Evolutionary conservation across 2,797 vertebrate species (phyloP), one percentile per base, ranked within the genome.

Genomic region (Hybognathus amarus): DNA sequence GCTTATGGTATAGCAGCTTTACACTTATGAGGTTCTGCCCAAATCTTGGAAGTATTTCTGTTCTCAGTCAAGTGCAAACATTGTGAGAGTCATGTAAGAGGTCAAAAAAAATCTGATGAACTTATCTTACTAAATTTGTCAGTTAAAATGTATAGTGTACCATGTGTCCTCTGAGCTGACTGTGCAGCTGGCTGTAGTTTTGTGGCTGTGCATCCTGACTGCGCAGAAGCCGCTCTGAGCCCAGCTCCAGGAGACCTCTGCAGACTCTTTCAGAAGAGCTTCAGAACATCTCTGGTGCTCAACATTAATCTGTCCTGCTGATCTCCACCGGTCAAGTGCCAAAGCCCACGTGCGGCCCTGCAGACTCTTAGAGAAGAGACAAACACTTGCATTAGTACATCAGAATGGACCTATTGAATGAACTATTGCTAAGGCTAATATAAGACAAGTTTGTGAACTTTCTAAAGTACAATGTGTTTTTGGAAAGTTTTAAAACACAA

Each of bases 11-110:
- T 68, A 95, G 90, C 1, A 83, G 85, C 87, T 96, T 92, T 82
- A 95, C 90, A 73, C 94, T 91, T 67, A 91, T 88, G 92, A 95
- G 82, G 86, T 92, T 94, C 11, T 92, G 93, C 22, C 88, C 63
- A 99, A 92, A 81, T 94, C 93, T 87, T 75, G 91, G 90, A 96
- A 97, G 88, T 96, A 96, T 73, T 91, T 94, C 97, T 98, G 82
- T 73, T n/a, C 80, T 18, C 61, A 85, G 47, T 18, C 18, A 78
- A 78, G 30, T 30, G 1, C 11, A 89, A 73, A 64, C 6, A 80
- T 45, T 54, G 78, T 70, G 77, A 66, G 18, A 66, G 3, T 27
- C 5, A 47, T 24, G 40, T 33, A 24, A 13, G 5, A 15, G 18
- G 17, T 12, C 18, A 45, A 70, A 12, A 40, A 1, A 27, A 4